Evolutionary conservation across 2,797 vertebrate species (phyloP).

Genomic region (Heterohyrax brucei): DNA sequence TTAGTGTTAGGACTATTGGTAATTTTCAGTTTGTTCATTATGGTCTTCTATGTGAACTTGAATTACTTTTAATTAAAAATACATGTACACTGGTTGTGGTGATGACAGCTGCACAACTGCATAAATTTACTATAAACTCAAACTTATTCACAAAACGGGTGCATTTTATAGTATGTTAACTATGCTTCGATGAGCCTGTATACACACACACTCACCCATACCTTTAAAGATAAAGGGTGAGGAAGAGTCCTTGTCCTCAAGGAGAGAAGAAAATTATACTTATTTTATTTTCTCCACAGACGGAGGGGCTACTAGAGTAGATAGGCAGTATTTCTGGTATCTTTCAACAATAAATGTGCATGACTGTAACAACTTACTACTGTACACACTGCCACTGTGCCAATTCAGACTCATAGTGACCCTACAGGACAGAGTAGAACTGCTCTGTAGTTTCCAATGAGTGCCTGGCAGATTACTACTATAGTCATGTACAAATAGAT

Average conservation of each 20-base stretch:
- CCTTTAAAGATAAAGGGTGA: neutral
- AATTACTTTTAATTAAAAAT: slow-evolving; percentile 50
- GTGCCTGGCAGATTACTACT: neutral
- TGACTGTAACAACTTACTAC: neutral
- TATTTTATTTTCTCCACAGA: neutral
- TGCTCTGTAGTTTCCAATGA: no score
- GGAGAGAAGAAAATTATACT: slow-evolving; percentile 22
- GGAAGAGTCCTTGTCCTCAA: neutral
- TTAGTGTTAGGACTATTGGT: neutral
- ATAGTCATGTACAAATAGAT: neutral
- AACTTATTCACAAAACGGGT: neutral
- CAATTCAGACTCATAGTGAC: no score
- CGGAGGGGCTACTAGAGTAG: neutral
- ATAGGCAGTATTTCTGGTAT: slow-evolving; percentile 8
- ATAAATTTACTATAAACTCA: slow-evolving; percentile 42
- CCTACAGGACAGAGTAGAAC: no score
- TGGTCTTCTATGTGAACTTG: neutral
- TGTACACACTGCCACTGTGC: no score
- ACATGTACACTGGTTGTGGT: neutral
- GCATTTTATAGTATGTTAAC: neutral
- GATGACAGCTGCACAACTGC: neutral
- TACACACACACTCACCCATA: neutral
- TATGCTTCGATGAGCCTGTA: neutral
- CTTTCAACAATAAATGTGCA: neutral
- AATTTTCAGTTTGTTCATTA: slow-evolving; percentile 1